Evolutionary conservation across 2,113 vertebrate genomes (phyloP).

Genomic region (Melospiza georgiana): DNA sequence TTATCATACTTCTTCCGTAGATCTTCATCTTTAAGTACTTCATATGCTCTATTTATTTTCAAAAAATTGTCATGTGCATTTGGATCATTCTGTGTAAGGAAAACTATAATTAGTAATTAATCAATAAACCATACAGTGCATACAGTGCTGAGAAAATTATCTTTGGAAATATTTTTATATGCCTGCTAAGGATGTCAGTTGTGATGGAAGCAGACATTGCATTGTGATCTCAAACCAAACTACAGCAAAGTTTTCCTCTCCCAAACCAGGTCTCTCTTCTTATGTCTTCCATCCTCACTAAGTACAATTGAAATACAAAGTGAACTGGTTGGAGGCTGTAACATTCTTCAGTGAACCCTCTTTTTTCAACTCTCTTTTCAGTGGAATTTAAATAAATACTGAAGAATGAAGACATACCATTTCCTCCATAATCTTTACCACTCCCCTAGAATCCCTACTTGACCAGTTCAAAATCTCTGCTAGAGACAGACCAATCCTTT

Average conservation of each 20-base stretch:
- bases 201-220: not conserved
- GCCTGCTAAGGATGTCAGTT: not conserved
- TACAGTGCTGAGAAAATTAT: not conserved
- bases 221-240: not conserved
- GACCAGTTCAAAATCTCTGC: not conserved
- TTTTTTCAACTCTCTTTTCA: not conserved
- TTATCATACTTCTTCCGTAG: constrained; percentile 97
- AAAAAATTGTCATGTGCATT: constrained; percentile 93
- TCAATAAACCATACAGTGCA: not conserved
- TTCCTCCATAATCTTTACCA: not conserved
- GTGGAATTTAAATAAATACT: not conserved
- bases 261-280: not conserved
- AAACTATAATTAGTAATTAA: constrained; percentile 3
- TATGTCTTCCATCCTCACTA: not conserved
- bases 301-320: not conserved
- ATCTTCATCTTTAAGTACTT: constrained; percentile 97
- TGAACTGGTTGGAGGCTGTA: not conserved
- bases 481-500: not conserved
- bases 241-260: not conserved
- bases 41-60: constrained; percentile 94
- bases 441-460: not conserved
- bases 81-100: constrained; percentile 83
- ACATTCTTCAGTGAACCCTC: not conserved
- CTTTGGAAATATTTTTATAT: not conserved
- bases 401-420: not conserved